Percentiles rank a stretch among this genome's conserved stretches.
phyloP scores from a whole-genome alignment of 1,140 invertebrate genomes.

The Camponotus floridanus region DNA sequence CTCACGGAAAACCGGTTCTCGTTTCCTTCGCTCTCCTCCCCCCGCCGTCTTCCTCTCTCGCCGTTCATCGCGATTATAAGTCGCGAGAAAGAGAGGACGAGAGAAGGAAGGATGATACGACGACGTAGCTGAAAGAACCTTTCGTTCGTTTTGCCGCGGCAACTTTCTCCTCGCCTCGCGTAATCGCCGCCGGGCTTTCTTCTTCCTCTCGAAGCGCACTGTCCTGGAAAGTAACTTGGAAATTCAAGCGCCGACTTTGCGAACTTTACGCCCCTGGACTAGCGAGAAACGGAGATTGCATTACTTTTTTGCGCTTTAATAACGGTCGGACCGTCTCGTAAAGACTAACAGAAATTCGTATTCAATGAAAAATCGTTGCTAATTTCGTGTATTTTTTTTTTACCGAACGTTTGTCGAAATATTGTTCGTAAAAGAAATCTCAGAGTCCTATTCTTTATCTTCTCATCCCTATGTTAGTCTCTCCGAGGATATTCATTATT shows the following conservation, averaged over 20 bases:
- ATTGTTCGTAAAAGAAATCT: not conserved
- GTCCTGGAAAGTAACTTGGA: constrained; percentile 27
- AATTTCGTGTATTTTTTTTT: not conserved
- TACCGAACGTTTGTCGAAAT: not conserved
- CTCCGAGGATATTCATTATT: not conserved
- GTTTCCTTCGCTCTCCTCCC: constrained; percentile 64
- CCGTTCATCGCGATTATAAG: constrained; percentile 63
- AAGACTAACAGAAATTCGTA: not conserved
- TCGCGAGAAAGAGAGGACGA: constrained; percentile 54
- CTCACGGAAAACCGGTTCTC: constrained; percentile 78
- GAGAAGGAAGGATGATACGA: constrained; percentile 30
- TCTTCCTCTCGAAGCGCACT: constrained; percentile 52
- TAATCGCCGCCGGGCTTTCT: constrained; percentile 72
- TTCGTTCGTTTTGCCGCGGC: constrained; percentile 67
- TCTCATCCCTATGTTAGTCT: not conserved
- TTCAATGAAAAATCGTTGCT: not conserved
- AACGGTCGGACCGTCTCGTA: constrained; percentile 27
- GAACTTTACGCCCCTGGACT: constrained; percentile 16
- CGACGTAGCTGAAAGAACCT: constrained; percentile 50
- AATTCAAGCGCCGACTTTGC: constrained; percentile 45
- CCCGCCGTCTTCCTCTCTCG: constrained; percentile 21
- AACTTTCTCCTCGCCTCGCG: constrained; percentile 79
- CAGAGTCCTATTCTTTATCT: not conserved
- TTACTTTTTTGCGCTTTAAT: constrained; percentile 4
- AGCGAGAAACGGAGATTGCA: constrained; percentile 34